Evolutionary conservation across 2,888 invertebrate genomes (phyloP), one percentile per base, ranked within the genome.

Genomic region (Nycteola revayana): DNA sequence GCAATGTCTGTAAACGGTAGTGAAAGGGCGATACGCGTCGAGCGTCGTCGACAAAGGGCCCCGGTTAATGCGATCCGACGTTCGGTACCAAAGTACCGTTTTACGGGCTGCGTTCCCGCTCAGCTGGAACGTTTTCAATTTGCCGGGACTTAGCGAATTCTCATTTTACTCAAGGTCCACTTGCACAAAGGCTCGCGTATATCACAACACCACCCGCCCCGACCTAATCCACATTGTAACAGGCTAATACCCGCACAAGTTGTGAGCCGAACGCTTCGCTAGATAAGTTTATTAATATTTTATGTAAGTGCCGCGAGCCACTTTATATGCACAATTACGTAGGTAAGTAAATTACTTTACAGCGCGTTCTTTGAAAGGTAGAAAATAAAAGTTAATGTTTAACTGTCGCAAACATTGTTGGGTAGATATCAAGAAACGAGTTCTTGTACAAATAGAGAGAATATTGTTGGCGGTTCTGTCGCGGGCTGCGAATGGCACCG

Each of bases 91-190:
- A 34, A 39, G 43, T 49, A 42, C 52, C 59, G 57, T 55, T 59
- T 58, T 53, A 56, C 61, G 55, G 58, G 49, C 46, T 56, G 51
- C 57, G 59, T 61, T 58, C 59, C 54, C 64, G 64, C 67, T 66
- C 65, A 60, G 58, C 60, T 55, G 66, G 68, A 73, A 70, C 70
- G 71, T 66, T 69, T 75, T 75, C 70, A 75, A 75, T 74, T 75
- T 74, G 62, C 66, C 64, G 68, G 66, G 73, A 67, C 70, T 72
- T 67, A 71, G 67, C 66, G 65, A 67, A 59, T 51, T 59, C 56
- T 57, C 56, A 55, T 57, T 57, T 57, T 62, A 52, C 66, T 67
- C 66, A 65, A 70, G 71, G 69, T 72, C 73, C 70, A 66, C 48
- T 50, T 45, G 53, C 64, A 74, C 71, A 75, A 74, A 74, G 67